Conservation (phyloP, 2,113 vertebrate species). For the Callithrix jacchus region DNA sequence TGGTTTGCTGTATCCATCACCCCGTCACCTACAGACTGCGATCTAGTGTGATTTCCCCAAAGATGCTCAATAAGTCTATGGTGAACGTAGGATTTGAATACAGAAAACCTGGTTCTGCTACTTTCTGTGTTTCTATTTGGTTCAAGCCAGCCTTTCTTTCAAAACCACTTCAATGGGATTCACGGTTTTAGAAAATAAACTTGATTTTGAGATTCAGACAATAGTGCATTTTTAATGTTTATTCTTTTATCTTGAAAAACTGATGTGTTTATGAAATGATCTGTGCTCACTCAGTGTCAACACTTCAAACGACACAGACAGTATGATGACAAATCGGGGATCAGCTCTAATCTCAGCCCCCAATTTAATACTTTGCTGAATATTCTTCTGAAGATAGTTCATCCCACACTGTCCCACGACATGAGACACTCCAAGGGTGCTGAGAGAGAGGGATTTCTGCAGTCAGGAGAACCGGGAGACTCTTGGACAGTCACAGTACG, state of each 20-base stretch:
- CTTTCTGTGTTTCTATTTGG: not conserved
- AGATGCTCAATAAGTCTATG: too few species aligned
- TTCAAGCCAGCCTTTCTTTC: not conserved
- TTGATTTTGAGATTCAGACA: not conserved
- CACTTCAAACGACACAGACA: not conserved
- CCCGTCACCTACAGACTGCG: not conserved
- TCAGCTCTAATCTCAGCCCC: not conserved
- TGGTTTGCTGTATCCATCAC: too few species aligned
- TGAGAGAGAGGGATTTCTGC: not conserved
- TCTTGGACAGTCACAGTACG: not conserved
- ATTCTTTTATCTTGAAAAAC: not conserved
- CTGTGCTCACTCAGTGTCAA: not conserved
- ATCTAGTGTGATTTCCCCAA: too few species aligned
- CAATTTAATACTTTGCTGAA: not conserved
- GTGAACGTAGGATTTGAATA: not conserved
- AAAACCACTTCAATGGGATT: not conserved
- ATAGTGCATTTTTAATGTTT: not conserved
- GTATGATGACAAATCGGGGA: too few species aligned
- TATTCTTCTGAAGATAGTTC: not conserved
- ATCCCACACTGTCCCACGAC: not conserved
- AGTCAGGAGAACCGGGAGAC: not conserved
- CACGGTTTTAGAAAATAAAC: not conserved
- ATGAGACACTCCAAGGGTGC: not conserved
- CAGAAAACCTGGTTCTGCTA: not conserved
- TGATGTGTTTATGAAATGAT: not conserved